phyloP scores from a whole-genome alignment of 2,797 vertebrate species.

The Mormyrops boulengeri region DNA sequence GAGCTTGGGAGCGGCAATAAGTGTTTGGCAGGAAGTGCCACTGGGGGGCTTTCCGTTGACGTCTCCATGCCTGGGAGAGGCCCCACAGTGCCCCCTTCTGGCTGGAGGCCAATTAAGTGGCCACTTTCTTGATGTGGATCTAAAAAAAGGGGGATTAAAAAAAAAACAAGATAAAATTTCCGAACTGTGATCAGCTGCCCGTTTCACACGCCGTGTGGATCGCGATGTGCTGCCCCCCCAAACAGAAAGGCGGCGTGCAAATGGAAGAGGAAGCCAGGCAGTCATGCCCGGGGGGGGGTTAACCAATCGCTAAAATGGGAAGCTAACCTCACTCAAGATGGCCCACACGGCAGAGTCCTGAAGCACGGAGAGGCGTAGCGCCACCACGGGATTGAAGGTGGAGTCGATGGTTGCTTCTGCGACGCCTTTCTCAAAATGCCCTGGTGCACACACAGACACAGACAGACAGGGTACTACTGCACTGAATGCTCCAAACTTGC shows the following conservation, averaged over 20 bases:
- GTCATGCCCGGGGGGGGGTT: not conserved
- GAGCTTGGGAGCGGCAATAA: constrained; percentile 24
- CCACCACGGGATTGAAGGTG: constrained; percentile 79
- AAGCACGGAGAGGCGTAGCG: constrained; percentile 81
- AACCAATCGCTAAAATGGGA: not conserved
- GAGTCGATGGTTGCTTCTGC: constrained; percentile 83
- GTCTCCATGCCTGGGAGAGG: constrained; percentile 18
- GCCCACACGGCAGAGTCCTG: constrained; percentile 94
- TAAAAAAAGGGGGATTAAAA: constrained; percentile 56
- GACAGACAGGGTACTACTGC: no score
- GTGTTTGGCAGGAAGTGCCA: constrained; percentile 40
- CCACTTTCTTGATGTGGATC: constrained; percentile 94
- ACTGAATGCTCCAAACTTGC: not conserved
- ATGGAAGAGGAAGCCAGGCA: not conserved
- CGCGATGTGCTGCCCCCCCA: not conserved
- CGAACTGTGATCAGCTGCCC: not conserved
- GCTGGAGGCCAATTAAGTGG: constrained; percentile 61
- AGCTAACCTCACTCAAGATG: constrained; percentile 90
- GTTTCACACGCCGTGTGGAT: not conserved
- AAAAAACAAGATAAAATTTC: constrained; percentile 10
- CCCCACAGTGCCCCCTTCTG: not conserved
- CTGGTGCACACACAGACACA: constrained; percentile 49
- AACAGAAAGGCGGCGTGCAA: not conserved
- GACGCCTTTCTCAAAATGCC: constrained; percentile 84
- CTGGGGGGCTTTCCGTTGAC: constrained; percentile 39